These are phyloP conservation scores for Acleris emargana DNA, from an alignment of 2,888 invertebrate genomes.

Conservation along the genomic window DNA sequence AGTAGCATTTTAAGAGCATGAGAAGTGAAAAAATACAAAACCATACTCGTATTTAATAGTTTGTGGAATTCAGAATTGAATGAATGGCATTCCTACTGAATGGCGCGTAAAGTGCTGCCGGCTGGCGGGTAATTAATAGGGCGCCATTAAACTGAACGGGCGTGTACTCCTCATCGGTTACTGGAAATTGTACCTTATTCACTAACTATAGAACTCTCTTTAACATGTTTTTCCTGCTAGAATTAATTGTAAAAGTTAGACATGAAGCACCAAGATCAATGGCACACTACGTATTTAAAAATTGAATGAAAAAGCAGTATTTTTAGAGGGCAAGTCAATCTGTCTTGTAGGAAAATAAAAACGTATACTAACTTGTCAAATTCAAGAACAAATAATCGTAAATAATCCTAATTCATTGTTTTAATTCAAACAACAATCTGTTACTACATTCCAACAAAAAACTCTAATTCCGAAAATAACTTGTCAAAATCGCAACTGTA, in stretches of 20 bases:
- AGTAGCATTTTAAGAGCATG: no score
- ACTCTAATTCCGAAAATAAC: not conserved
- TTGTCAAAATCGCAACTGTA: slow-evolving; percentile 15
- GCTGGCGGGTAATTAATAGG: slow-evolving; percentile 15
- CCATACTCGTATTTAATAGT: not conserved
- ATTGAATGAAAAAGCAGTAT: no score
- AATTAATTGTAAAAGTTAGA: no score
- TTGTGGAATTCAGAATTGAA: slow-evolving; percentile 4
- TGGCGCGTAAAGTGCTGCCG: slow-evolving; percentile 12
- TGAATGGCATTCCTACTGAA: slow-evolving; percentile 22
- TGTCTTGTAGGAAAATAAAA: no score
- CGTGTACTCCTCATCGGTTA: not conserved
- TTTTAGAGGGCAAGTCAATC: no score
- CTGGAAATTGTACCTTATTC: not conserved
- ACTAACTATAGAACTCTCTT: no score
- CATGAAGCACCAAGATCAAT: no score
- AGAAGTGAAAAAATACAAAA: no score
- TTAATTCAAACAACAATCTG: not conserved
- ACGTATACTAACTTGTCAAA: no score
- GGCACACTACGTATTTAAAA: no score
- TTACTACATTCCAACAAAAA: not conserved
- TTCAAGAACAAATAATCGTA: no score
- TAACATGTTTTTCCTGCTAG: no score
- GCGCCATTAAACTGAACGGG: slow-evolving; percentile 4
- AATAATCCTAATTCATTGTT: not conserved